Base-by-base conservation (phyloP, 2,888 invertebrate genomes). In the Sceliomorpha sp. region DNA sequence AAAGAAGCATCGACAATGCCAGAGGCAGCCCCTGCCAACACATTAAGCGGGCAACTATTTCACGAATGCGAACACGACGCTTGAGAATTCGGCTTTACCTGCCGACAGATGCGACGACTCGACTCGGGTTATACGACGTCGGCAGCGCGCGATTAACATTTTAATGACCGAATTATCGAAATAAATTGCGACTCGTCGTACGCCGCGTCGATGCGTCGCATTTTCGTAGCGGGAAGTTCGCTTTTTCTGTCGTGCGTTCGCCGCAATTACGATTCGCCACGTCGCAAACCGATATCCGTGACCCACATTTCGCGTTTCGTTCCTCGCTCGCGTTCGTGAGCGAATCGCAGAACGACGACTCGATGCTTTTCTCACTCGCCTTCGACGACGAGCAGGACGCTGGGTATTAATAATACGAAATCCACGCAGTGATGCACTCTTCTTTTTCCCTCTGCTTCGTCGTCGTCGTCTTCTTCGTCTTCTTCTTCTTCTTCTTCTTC, bases 101-200 rank as follows among this genome's bases (percentile, higher is more conserved):
- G 76, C 70, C 78, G 82, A 81, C 81, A 80, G 80, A 83, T 75
- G 78, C 76, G 72, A 75, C 74, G 71, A 75, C 72, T 72, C 67
- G 63, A 68, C 66, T 68, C 69, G 59, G 55, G 50, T 60, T 40
- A 40, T 32, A 56, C 70, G 72, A 39, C 64, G 60, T 58, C 58
- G 64, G 59, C 53, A 53, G 69, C 72, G 56, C 68, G 77, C 80
- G 79, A 83, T 82, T 81, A 81, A 78, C 82, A 82, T 83, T 82
- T 82, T 81, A 84, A 84, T 77, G 80, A 76, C 74, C 77, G 78
- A 83, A 84, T 84, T 83, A 84, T 84, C 81, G 81, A 79, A 82
- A 84, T 80, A 82, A 83, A 83, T 73, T 72, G 72, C 60, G 42
- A 55, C 29, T 55, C 58, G 31, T 45, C 59, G 62, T 24, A 29